Evolutionary conservation across 2,888 invertebrate genomes (phyloP).

Genomic region (Euspilapteryx auroguttella): DNA sequence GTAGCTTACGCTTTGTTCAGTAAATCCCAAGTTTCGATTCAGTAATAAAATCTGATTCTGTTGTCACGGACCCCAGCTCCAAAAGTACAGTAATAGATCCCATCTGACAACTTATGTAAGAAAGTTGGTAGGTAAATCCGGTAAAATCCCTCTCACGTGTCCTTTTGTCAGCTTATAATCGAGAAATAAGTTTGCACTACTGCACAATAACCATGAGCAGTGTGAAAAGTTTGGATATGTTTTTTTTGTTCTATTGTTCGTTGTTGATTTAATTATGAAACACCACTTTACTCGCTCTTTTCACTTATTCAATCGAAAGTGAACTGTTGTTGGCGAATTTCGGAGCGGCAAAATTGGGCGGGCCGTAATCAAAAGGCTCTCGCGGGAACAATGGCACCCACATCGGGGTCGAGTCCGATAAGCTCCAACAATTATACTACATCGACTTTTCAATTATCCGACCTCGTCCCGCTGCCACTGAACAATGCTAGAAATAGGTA

Average conservation of each 20-base stretch:
- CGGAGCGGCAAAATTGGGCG: conserved; percentile 25
- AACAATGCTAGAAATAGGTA: conserved; percentile 55
- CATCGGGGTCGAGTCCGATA: conserved; percentile 52
- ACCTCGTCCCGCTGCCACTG: conserved; percentile 38
- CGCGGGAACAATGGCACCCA: conserved; percentile 57
- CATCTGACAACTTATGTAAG: no score
- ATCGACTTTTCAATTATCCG: conserved; percentile 61
- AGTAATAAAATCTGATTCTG: no score
- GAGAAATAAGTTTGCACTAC: no score
- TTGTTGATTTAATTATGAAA: neutral
- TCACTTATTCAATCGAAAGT: conserved; percentile 43
- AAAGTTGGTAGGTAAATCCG: no score
- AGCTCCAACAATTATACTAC: conserved; percentile 60
- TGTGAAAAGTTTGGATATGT: neutral
- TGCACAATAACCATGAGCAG: no score
- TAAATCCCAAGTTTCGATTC: no score
- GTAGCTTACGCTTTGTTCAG: no score
- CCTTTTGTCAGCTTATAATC: no score
- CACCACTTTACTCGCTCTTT: conserved; percentile 21
- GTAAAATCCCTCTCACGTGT: no score
- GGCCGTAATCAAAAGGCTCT: conserved; percentile 57
- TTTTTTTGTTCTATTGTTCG: conserved; percentile 14
- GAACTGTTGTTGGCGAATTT: conserved; percentile 30
- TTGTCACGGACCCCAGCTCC: no score
- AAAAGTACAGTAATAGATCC: no score